These are phyloP conservation scores for Brenthis daphne DNA, from an alignment of 2,888 invertebrate species.

Conservation along the genomic window DNA sequence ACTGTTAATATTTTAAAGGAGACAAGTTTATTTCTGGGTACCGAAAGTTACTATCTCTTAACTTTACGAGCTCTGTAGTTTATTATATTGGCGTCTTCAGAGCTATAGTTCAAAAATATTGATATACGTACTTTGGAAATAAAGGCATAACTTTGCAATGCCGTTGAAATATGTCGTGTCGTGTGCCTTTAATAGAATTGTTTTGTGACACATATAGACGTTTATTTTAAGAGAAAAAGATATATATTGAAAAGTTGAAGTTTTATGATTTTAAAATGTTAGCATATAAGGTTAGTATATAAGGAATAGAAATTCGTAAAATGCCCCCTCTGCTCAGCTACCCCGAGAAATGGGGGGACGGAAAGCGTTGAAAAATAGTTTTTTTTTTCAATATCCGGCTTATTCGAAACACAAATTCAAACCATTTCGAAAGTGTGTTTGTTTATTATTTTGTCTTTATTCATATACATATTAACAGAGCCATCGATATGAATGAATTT, in stretches of 20 bases:
- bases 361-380: too few species aligned
- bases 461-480: too few species aligned
- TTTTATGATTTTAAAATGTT: too few species aligned
- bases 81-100: constrained; percentile 15
- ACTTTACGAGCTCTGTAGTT: constrained; percentile 14
- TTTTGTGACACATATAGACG: not conserved
- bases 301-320: too few species aligned
- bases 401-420: too few species aligned
- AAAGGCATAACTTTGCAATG: constrained; percentile 8
- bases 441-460: not conserved
- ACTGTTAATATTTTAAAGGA: constrained; percentile 3
- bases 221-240: too few species aligned
- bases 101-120: constrained; percentile 21
- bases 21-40: constrained; percentile 14
- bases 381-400: too few species aligned
- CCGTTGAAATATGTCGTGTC: not conserved
- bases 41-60: constrained; percentile 8
- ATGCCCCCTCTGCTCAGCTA: too few species aligned
- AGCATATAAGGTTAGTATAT: too few species aligned
- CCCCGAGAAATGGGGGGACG: too few species aligned
- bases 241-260: too few species aligned
- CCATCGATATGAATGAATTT: too few species aligned
- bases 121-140: constrained; percentile 13
- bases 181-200: not conserved
- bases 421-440: not conserved